phyloP scores from a whole-genome alignment of 2,113 vertebrate genomes.

The Oncorhynchus tshawytscha region DNA sequence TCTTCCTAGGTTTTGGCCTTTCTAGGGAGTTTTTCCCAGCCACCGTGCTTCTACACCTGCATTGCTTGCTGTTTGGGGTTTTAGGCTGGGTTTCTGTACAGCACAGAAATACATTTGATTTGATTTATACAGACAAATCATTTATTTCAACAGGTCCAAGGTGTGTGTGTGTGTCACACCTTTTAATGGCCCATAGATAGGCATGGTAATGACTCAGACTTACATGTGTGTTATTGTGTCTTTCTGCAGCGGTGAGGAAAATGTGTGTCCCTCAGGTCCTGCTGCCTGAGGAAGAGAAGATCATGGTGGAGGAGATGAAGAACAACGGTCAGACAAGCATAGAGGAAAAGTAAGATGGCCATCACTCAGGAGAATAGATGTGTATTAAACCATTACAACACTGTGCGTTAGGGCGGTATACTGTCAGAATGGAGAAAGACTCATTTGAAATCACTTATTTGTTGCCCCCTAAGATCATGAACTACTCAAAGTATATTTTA shows the following conservation, averaged over 20 bases:
- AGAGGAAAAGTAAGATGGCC: conserved; percentile 88
- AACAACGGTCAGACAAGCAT: conserved; percentile 92
- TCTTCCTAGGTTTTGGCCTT: no score
- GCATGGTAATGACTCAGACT: neutral
- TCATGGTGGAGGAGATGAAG: conserved; percentile 93
- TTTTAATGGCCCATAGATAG: conserved; percentile 2
- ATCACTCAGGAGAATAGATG: neutral
- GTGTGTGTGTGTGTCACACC: neutral
- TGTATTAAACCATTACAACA: neutral
- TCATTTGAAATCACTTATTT: no score
- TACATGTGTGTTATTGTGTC: neutral
- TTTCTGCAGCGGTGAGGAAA: conserved; percentile 81
- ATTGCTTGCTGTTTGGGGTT: no score
- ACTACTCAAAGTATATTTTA: no score
- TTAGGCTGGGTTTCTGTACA: no score
- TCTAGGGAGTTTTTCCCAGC: no score
- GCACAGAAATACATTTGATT: no score
- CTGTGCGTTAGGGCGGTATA: neutral
- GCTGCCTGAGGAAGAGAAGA: conserved; percentile 95
- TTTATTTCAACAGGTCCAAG: neutral
- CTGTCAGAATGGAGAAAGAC: no score
- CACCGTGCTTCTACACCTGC: no score
- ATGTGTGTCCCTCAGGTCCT: conserved; percentile 89
- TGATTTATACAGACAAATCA: no score
- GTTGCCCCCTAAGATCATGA: no score